These are phyloP conservation scores for Haemorhous mexicanus DNA, from an alignment of 2,113 vertebrate genomes.

Conservation along the genomic window DNA sequence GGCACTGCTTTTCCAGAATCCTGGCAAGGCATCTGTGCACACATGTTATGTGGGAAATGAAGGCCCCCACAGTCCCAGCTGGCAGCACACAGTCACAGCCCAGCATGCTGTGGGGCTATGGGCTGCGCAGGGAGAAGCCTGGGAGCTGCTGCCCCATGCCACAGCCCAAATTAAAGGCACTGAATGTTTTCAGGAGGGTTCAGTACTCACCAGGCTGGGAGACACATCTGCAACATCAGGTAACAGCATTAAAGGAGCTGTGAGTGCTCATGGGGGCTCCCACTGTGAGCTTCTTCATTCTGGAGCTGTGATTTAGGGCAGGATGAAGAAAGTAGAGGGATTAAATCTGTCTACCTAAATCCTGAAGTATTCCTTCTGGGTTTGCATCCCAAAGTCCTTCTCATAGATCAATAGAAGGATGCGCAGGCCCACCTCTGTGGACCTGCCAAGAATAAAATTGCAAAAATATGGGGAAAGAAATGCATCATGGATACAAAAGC, in stretches of 20 bases:
- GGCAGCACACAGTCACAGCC: too few relatives aligned
- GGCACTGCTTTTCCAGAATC: not conserved
- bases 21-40: not conserved
- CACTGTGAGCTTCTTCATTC: not conserved
- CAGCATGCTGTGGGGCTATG: rapidly evolving
- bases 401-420: not conserved
- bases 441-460: not conserved
- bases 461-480: not conserved
- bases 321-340: not conserved
- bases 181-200: rapidly evolving
- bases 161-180: not conserved
- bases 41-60: rapidly evolving
- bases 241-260: not conserved
- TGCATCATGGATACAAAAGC: not conserved
- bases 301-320: not conserved
- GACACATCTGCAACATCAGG: not conserved
- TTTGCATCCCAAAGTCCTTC: not conserved
- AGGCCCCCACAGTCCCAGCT: not conserved
- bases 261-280: not conserved
- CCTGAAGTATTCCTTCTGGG: not conserved
- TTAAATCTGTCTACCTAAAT: not conserved
- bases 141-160: not conserved
- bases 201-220: not conserved
- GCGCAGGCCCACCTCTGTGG: not conserved
- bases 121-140: not conserved